Evolutionary conservation across 2,888 invertebrate species (phyloP), one percentile per base, ranked within the genome.

Genomic region (Phaedon cochleariae): DNA sequence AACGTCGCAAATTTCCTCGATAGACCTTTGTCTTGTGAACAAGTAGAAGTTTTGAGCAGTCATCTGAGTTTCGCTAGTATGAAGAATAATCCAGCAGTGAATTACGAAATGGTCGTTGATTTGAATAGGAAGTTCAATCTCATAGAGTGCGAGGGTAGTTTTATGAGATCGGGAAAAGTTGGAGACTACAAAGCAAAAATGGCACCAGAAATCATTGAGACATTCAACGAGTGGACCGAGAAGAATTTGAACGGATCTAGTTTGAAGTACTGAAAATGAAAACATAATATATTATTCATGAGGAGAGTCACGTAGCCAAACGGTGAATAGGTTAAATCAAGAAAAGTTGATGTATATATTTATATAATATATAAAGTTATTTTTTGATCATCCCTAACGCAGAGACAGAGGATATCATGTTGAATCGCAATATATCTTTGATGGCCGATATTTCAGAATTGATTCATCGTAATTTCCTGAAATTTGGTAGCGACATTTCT

Each of bases 151-250:
- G 79, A 82, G 0, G 83, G 83, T 1, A 71, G 76, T 17, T 87
- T 87, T 69, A 85, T 86, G 77, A 80, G 86, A 69, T 81, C 82
- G 26, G 87, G 87, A 6, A 79, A 82, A 68, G 81, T 84, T 7
- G 84, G 83, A 0, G 78, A 76, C 21, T 82, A 82, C 71, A 81
- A 80, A 64, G 78, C 77, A 0, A 75, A 91, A 67, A 92, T 95
- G 89, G 88, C 90, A 0, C 87, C 88, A 1, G 90, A 92, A 74
- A 84, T 94, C 74, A 90, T 91, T 0, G 83, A 86, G 57, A 85
- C 86, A 71, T 93, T 95, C 77, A 92, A 95, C 79, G 83, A 87
- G 9, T 92, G 92, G 92, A 89, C 88, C 0, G 86, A 86, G 26
- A 80, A 86, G 46, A 86, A 91, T 80, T 81, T 88, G 26, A 85